Percentiles rank a stretch among this genome's conserved stretches.
phyloP scores from a whole-genome alignment of 2,888 invertebrate species.

The Actias luna region DNA sequence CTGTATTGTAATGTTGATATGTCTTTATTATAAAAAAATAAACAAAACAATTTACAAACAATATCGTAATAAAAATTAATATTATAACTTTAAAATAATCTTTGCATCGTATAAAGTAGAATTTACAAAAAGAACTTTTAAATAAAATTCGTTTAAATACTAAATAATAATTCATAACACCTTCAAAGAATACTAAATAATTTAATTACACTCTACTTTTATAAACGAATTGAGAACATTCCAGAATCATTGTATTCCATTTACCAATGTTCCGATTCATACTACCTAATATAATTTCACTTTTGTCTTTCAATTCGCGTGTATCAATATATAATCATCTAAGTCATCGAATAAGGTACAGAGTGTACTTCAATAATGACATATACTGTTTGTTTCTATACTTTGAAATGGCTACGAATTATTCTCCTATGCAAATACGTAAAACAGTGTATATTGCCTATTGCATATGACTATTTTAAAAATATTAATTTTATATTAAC shows the following conservation, averaged over 20 bases:
- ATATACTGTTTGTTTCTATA: background rate
- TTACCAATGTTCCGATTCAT: slow-evolving; percentile 13
- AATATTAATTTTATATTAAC: too few species aligned
- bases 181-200: background rate
- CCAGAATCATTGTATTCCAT: slow-evolving; percentile 3
- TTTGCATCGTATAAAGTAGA: too few species aligned
- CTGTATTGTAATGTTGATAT: background rate
- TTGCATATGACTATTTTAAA: too few species aligned
- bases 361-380: background rate
- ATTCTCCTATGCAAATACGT: too few species aligned
- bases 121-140: too few species aligned
- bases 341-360: slow-evolving; percentile 16
- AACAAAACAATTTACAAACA: too few species aligned
- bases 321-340: slow-evolving; percentile 32
- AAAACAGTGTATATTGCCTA: too few species aligned
- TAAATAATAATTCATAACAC: too few species aligned
- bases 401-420: too few species aligned
- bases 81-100: too few species aligned
- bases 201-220: background rate
- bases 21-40: background rate
- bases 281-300: slow-evolving; percentile 67
- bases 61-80: too few species aligned
- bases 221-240: background rate
- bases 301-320: slow-evolving; percentile 73
- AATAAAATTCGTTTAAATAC: too few species aligned